These are phyloP conservation scores for Muntiacus muntjak DNA, from an alignment of 2,113 vertebrate species.

Conservation along the genomic window DNA sequence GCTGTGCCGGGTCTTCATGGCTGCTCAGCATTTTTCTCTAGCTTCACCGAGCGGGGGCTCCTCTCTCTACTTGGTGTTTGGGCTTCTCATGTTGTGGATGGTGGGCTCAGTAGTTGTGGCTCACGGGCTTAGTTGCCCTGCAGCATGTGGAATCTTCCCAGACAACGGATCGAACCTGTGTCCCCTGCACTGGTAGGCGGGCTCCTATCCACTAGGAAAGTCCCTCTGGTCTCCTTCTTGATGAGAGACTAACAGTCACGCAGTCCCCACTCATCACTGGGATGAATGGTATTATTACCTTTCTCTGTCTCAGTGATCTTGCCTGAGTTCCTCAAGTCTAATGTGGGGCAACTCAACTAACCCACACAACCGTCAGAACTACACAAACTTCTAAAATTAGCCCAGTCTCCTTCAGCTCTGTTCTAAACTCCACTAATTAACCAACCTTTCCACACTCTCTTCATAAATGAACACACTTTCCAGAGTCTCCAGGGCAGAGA, in stretches of 20 bases:
- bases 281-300: background rate
- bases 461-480: background rate
- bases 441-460: background rate
- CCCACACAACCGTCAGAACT: background rate
- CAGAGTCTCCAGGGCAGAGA: slow-evolving; percentile 22
- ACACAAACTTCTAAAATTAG: background rate
- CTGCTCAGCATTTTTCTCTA: background rate
- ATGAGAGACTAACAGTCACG: background rate
- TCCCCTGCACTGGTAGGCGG: background rate
- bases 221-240: background rate
- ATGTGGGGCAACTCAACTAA: background rate
- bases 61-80: background rate
- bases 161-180: background rate
- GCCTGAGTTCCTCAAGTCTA: background rate
- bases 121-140: background rate
- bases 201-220: background rate
- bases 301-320: background rate
- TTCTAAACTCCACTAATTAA: slow-evolving; percentile 12
- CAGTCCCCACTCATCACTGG: background rate
- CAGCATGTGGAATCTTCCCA: background rate
- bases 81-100: background rate
- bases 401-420: background rate
- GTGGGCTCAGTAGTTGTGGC: background rate
- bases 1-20: background rate
- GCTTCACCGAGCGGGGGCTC: background rate